Base-by-base conservation (phyloP, 2,113 vertebrate species). In the Vidua chalybeata region DNA sequence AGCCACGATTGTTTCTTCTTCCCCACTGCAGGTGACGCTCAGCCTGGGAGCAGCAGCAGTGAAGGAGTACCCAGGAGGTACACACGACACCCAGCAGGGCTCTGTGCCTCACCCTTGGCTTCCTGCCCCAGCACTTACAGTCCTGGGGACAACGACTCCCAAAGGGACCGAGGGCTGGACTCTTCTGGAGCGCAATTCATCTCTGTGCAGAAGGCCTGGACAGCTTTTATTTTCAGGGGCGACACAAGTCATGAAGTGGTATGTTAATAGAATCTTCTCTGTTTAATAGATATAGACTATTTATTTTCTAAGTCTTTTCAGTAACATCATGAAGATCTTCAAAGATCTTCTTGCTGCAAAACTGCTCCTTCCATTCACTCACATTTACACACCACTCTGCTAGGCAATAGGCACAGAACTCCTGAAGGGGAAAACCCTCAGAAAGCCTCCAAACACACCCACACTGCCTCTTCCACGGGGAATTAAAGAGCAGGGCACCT, bases 271-370 rank as follows among this genome's bases (percentile, higher is more conserved):
- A 96, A 90, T 96, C 86, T 93, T 84, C 96, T 96, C 90, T 96
- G 69, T 96, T 96, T 95, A 96, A 96, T 92, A 96, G 85, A 93
- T 94, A 94, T 71, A 96, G 84, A 93, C 85, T 95, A 96, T 96
- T 80, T 96, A 79, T 94, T 95, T 91, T 93, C 77, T 80, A 92
- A 94, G 84, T 93, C 86, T 89, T 95, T 95, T 92, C 96, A 94
- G 93, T 80, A 94, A 87, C 75, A 45, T 54, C 79, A 5, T 2
- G 59, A 97, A 96, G 87, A 95, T 75, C 94, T 52, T 89, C 72
- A 13, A 41, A 80, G 87, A 96, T 7, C 93, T 92, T 95, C 92
- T 89, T 78, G 92, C 84, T 33, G 86, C 4, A 0, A 33, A 93
- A 89, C 89, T 35, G 64, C 78, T 96, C 84, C 93, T 96, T 91